Evolutionary conservation across 2,113 vertebrate genomes (phyloP).

Genomic region (Platycercus adscitus): DNA sequence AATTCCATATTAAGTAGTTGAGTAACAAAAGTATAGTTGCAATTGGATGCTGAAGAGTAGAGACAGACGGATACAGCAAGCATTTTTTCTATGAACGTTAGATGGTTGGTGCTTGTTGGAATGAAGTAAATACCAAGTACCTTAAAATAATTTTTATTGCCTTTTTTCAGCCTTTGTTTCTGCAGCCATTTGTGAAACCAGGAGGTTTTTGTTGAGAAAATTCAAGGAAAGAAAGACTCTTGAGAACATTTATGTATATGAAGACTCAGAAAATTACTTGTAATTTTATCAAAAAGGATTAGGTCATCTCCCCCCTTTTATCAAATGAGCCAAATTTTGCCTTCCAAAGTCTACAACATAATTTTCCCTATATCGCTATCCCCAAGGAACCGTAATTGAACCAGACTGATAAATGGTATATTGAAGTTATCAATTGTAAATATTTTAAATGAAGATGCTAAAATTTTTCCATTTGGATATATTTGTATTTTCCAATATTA

Average conservation of each 20-base stretch:
- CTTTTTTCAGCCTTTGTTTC: background rate
- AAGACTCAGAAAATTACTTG: background rate
- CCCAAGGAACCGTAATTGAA: background rate
- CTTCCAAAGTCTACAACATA: background rate
- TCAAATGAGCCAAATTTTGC: background rate
- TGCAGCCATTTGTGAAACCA: background rate
- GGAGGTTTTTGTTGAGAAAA: background rate
- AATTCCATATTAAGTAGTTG: background rate
- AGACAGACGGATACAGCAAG: background rate
- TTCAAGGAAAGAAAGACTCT: background rate
- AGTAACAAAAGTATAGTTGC: background rate
- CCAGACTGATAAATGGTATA: background rate
- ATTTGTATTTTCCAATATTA: background rate
- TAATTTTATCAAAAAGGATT: background rate
- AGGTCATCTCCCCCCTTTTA: background rate
- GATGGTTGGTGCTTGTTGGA: background rate
- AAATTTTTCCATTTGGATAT: background rate
- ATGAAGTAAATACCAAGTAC: background rate
- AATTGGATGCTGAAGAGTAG: background rate
- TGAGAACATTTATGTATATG: background rate
- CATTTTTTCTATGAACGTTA: background rate
- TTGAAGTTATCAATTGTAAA: background rate
- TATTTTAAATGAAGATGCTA: background rate
- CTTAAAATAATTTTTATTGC: background rate
- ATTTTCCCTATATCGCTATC: background rate